A percentile compares a stretch with the other conserved stretches of the same genome.
Conservation (phyloP, 2,113 vertebrate species). For the Bettongia penicillata region DNA sequence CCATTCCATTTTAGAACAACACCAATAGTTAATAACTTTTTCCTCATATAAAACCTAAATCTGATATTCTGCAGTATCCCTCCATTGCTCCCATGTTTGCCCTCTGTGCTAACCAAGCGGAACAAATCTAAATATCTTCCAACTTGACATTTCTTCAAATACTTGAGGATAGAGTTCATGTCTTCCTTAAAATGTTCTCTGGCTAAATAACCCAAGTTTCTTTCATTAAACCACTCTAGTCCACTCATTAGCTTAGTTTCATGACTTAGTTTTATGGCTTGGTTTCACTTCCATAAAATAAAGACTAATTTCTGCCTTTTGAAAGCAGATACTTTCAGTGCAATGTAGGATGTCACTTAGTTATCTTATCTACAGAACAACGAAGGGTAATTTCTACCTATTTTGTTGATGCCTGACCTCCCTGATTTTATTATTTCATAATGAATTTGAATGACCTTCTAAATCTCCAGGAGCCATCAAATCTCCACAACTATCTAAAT, state of each 20-base stretch:
- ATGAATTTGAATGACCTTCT: neutral
- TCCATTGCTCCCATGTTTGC: neutral
- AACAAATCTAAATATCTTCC: neutral
- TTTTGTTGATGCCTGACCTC: neutral
- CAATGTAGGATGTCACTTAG: neutral
- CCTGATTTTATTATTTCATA: neutral
- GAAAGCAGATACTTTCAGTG: neutral
- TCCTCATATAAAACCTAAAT: neutral
- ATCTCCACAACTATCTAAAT: neutral
- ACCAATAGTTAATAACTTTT: neutral
- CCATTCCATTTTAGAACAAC: neutral
- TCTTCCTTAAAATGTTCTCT: neutral
- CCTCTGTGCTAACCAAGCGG: neutral
- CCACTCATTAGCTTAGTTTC: neutral
- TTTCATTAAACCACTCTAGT: neutral
- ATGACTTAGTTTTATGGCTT: neutral
- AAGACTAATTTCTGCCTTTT: neutral
- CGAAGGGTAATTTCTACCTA: neutral
- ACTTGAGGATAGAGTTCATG: neutral
- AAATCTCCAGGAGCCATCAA: neutral
- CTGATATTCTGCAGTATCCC: neutral
- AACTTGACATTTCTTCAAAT: neutral
- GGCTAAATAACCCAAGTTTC: neutral
- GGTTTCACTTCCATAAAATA: neutral
- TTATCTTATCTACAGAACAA: neutral